Base-by-base conservation (phyloP, 1,140 invertebrate genomes). In the Pissodes strobi region DNA sequence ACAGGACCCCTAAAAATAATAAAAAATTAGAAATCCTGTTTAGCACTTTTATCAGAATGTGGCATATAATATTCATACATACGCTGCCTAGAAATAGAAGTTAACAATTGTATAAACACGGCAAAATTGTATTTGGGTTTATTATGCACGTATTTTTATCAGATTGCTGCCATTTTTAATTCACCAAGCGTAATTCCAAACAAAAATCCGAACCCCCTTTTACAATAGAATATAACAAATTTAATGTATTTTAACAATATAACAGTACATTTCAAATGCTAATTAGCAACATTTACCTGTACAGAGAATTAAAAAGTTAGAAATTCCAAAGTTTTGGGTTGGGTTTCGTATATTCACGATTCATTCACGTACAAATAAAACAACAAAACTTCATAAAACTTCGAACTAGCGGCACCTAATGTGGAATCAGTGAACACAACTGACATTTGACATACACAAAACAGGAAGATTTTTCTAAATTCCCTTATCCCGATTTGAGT, bases 281-380 rank as follows among this genome's bases (percentile, higher is more conserved):
- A 22, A 15, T 57, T 27, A 43, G 45, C 22, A 57, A 45, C n/a
- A 43, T 1, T 8, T 57, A 57, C 55, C 55, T 57, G 38, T 38
- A 41, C 2, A 27, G 39, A 27, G 38, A 45, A 5, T 15, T 3
- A 22, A 55, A 39, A 37, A 55, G 21, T 34, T 55, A 55, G 9
- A 45, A 57, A 57, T 57, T 57, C 55, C 39, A 13, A 57, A 57
- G 55, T 57, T 57, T 57, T 57, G 55, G 55, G 55, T 57, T 57
- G 55, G 55, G 55, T 57, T 57, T 22, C 38, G 48, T 10, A 9
- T n/a, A 15, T 30, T 30, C 55, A 57, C 52, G n/a, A 46, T 46
- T 46, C 43, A 46, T 17, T 9, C 19, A 46, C 43, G 19, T 23
- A 51, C 48, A 27, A n/a, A n/a, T n/a, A n/a, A n/a, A n/a, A n/a